phyloP scores from a whole-genome alignment of 2,113 vertebrate species.

The Hystrix brachyura region DNA sequence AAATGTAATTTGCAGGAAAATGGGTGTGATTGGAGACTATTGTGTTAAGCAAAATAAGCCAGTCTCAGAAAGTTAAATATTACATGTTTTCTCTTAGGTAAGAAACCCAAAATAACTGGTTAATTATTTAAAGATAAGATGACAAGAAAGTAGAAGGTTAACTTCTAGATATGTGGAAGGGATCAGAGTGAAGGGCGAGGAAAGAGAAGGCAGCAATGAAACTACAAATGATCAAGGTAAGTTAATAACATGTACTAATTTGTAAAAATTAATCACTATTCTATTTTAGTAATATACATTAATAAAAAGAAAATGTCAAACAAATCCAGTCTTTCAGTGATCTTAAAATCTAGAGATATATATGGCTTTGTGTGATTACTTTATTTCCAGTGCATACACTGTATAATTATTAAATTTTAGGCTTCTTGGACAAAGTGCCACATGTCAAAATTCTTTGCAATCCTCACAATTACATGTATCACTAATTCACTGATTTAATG shows the following conservation, averaged over 20 bases:
- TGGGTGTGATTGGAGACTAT: neutral
- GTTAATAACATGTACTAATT: neutral
- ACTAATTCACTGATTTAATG: neutral
- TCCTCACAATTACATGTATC: neutral
- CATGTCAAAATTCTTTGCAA: neutral
- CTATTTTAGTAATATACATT: neutral
- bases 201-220: neutral
- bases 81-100: neutral
- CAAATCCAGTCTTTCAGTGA: neutral
- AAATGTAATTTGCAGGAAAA: neutral
- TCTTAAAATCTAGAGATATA: neutral
- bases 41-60: neutral
- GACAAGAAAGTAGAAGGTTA: neutral
- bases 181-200: neutral
- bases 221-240: neutral
- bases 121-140: neutral
- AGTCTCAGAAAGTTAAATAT: neutral
- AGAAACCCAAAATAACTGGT: neutral
- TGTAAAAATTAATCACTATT: neutral
- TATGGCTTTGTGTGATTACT: neutral
- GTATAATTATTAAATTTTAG: slow-evolving; percentile 14
- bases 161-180: neutral
- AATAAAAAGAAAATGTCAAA: neutral
- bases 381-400: neutral
- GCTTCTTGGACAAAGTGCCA: neutral